Conservation (phyloP, 2,797 vertebrate species). For the Sarcoramphus papa region DNA sequence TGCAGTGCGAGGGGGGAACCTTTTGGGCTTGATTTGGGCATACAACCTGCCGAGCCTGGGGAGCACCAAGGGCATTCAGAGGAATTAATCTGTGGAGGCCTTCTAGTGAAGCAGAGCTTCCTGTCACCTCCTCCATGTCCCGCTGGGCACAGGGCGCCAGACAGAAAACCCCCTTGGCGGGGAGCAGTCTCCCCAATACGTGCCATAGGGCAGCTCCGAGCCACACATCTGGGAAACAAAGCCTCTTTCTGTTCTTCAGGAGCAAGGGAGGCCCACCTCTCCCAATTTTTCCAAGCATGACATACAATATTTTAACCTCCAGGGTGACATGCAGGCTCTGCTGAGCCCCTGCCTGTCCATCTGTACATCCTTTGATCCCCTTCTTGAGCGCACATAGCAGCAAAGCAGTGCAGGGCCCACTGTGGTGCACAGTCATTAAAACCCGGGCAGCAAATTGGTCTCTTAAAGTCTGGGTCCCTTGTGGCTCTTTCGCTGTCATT, state of each 20-base stretch:
- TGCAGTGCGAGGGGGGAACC: background rate
- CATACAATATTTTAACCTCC: conserved; percentile 33
- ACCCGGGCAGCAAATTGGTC: conserved; percentile 22
- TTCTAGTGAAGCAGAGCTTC: conserved; percentile 33
- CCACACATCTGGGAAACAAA: background rate
- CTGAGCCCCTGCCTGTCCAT: background rate
- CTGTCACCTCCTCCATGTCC: background rate
- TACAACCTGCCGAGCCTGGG: background rate
- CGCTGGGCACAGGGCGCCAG: accelerated
- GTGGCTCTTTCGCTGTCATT: conserved; percentile 49
- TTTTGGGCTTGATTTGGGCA: background rate
- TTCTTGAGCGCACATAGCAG: background rate
- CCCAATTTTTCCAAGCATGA: background rate
- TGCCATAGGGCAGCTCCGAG: background rate
- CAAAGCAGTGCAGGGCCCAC: background rate
- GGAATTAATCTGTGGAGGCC: conserved; percentile 17
- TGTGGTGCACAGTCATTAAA: background rate
- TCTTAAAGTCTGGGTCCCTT: conserved; percentile 48
- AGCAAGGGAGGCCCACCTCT: background rate
- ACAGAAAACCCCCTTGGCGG: background rate
- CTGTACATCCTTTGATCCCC: background rate
- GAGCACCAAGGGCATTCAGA: accelerated
- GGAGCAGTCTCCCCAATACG: background rate
- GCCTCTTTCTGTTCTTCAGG: background rate
- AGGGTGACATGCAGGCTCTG: background rate